Percentiles rank a stretch among this genome's conserved stretches.
Evolutionary conservation across 2,797 vertebrate genomes (phyloP).

Genomic region (Phylloscopus collybita): DNA sequence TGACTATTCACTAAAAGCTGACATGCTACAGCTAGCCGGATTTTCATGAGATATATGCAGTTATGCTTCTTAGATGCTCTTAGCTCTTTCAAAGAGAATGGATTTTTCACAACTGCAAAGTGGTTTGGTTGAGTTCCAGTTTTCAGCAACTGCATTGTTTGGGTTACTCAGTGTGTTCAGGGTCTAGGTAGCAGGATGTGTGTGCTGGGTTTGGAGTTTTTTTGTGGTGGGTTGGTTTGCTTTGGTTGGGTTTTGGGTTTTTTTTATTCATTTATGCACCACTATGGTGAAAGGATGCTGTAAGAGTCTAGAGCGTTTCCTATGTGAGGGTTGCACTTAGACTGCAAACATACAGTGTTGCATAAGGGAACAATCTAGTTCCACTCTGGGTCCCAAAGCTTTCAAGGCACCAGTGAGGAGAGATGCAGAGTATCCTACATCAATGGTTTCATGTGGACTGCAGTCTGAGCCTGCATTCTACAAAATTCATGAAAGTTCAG

Average conservation of each 20-base stretch:
- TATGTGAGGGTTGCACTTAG: background rate
- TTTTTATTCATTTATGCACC: background rate
- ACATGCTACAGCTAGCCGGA: background rate
- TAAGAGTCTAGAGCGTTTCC: background rate
- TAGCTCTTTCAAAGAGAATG: background rate
- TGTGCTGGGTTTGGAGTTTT: fast-evolving
- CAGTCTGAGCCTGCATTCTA: background rate
- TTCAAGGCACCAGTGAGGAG: background rate
- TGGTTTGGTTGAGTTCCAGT: background rate
- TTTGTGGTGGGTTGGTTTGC: background rate
- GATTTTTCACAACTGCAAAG: background rate
- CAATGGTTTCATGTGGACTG: background rate
- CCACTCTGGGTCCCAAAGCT: background rate
- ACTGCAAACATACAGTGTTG: background rate
- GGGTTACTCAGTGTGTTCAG: background rate
- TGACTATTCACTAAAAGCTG: background rate
- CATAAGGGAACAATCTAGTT: background rate
- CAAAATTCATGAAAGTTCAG: background rate
- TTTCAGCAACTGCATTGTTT: background rate
- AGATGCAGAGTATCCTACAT: background rate
- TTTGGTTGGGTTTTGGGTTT: fast-evolving
- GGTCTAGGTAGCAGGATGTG: background rate
- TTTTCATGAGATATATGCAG: background rate
- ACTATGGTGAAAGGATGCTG: background rate
- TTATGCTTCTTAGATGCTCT: background rate